Evolutionary conservation across 2,797 vertebrate species (phyloP).

Genomic region (Gouania willdenowi): DNA sequence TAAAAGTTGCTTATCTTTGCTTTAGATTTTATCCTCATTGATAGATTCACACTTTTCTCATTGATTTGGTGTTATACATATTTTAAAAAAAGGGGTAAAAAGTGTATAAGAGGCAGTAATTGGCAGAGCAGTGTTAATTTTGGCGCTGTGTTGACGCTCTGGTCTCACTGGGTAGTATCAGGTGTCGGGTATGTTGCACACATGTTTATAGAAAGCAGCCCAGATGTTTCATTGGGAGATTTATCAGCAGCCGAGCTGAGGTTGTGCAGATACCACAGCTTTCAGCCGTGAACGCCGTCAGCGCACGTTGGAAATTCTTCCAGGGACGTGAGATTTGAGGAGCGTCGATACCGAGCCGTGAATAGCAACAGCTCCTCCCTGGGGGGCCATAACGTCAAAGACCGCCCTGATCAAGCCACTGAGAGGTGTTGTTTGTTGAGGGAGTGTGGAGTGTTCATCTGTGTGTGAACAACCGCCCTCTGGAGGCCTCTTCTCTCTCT

Average conservation of each 20-base stretch:
- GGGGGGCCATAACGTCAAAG: conserved; percentile 43
- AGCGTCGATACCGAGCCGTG: conserved; percentile 33
- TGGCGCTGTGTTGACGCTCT: conserved; percentile 27
- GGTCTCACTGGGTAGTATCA: conserved; percentile 47
- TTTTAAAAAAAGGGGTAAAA: conserved; percentile 1
- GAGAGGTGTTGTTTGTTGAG: conserved; percentile 15
- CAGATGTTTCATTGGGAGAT: conserved; percentile 61
- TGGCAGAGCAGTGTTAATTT: conserved; percentile 11
- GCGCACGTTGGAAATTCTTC: conserved; percentile 53
- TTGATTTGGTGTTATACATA: conserved; percentile 8
- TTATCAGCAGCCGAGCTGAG: conserved; percentile 31
- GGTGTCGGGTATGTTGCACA: conserved; percentile 36
- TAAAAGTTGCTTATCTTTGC: no score
- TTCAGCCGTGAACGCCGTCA: conserved; percentile 31
- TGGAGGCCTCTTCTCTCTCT: conserved; percentile 17
- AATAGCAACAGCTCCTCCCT: conserved; percentile 26
- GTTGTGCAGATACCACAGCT: conserved; percentile 27
- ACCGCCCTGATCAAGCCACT: conserved; percentile 42
- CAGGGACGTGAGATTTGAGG: conserved; percentile 41
- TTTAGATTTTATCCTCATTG: conserved; percentile 23
- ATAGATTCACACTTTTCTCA: conserved; percentile 28
- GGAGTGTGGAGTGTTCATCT: conserved; percentile 15
- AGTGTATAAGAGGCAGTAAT: conserved; percentile 16
- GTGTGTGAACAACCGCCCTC: conserved; percentile 24
- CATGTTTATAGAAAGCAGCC: conserved; percentile 44